phyloP scores from a whole-genome alignment of 2,113 vertebrate species.

The Lanius collurio region DNA sequence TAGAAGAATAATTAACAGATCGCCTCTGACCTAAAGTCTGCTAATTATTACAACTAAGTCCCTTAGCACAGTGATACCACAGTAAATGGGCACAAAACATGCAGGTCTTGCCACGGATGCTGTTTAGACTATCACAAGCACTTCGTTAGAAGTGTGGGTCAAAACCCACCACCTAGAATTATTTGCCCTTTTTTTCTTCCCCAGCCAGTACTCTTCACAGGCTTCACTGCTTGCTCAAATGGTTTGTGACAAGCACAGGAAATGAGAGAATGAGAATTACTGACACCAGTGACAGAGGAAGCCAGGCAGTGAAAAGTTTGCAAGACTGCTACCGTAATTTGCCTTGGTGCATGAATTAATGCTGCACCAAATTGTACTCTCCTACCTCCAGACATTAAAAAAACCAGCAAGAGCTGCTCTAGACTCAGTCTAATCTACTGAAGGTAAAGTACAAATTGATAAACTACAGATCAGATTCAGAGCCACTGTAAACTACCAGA shows the following conservation, averaged over 20 bases:
- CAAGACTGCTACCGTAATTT: neutral
- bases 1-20: constrained; percentile 2
- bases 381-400: neutral
- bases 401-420: neutral
- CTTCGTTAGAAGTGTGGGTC: neutral
- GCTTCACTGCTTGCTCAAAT: neutral
- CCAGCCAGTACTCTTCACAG: neutral
- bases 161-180: neutral
- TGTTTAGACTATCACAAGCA: neutral
- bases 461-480: neutral
- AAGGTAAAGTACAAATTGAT: neutral
- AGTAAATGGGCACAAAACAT: neutral
- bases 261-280: neutral
- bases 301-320: neutral
- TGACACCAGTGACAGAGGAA: neutral
- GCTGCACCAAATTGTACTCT: neutral
- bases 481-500: neutral
- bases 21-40: neutral
- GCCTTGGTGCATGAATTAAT: neutral
- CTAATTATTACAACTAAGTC: neutral
- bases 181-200: neutral
- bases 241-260: constrained; percentile 8
- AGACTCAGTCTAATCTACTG: neutral
- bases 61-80: neutral
- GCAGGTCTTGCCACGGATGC: neutral